Percentiles rank a stretch among this genome's conserved stretches.
These are phyloP conservation scores for Probaryconus sp. DNA, from an alignment of 1,140 invertebrate genomes.

Conservation along the genomic window DNA sequence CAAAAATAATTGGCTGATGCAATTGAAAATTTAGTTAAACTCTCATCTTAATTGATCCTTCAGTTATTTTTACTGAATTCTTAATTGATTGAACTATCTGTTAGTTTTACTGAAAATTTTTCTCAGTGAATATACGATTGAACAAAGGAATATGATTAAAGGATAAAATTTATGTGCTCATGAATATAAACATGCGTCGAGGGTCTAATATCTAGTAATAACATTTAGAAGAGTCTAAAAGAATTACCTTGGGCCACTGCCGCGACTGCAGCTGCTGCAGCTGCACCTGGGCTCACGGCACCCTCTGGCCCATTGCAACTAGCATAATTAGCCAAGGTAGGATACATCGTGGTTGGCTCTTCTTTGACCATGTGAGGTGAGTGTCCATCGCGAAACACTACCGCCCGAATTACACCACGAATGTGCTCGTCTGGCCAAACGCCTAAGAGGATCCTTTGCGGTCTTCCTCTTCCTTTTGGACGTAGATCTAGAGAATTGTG, in stretches of 20 bases:
- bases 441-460: conserved; percentile 91
- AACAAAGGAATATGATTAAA: too few species aligned
- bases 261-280: conserved; percentile 84
- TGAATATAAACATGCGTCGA: conserved; percentile 25
- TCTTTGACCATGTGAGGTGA: conserved; percentile 86
- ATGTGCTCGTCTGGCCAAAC: conserved; percentile 96
- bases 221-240: conserved; percentile 42
- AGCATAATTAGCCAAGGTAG: conserved; percentile 78
- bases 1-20: too few species aligned
- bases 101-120: too few species aligned
- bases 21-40: too few species aligned
- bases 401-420: conserved; percentile 91
- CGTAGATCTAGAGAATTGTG: conserved; percentile 87
- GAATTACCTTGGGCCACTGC: conserved; percentile 82
- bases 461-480: conserved; percentile 91
- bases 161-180: too few species aligned
- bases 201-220: too few species aligned
- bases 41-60: too few species aligned
- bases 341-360: conserved; percentile 80
- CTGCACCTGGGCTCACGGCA: conserved; percentile 82
- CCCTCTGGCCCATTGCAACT: conserved; percentile 81
- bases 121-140: too few species aligned
- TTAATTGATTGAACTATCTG: too few species aligned
- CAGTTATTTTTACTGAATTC: too few species aligned
- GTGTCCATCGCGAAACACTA: conserved; percentile 90